phyloP scores from a whole-genome alignment of 2,797 vertebrate genomes.

The Halcyon leucocephala region DNA sequence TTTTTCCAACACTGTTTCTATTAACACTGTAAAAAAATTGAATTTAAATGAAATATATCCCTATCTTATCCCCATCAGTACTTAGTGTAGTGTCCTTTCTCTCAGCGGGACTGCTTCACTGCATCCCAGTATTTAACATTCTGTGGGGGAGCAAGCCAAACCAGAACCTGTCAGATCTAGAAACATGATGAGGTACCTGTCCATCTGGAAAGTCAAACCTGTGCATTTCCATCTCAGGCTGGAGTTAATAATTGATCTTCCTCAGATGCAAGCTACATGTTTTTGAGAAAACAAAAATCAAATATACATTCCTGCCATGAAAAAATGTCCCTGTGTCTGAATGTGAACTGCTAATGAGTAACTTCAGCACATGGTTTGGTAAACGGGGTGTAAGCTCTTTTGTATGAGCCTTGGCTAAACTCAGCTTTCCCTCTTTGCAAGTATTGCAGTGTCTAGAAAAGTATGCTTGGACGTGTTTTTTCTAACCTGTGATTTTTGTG shows the following conservation, averaged over 20 bases:
- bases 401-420: neutral
- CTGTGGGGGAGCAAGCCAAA: neutral
- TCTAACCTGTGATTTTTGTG: neutral
- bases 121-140: neutral
- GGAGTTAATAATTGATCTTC: conserved; percentile 51
- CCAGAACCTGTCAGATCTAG: neutral
- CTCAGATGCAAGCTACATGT: neutral
- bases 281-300: conserved; percentile 19
- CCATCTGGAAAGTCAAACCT: neutral
- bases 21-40: neutral
- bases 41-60: neutral
- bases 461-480: neutral
- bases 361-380: neutral
- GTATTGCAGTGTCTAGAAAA: neutral
- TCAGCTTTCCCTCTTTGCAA: neutral
- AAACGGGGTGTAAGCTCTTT: neutral
- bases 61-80: neutral
- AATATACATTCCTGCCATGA: neutral
- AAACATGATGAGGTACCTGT: neutral
- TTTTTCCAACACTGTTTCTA: neutral
- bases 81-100: neutral
- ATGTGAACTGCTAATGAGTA: neutral
- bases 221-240: neutral
- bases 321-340: neutral
- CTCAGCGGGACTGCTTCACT: neutral